These are phyloP conservation scores for Pterobdella sp. DNA, from an alignment of 2,888 invertebrate species.

Conservation along the genomic window DNA sequence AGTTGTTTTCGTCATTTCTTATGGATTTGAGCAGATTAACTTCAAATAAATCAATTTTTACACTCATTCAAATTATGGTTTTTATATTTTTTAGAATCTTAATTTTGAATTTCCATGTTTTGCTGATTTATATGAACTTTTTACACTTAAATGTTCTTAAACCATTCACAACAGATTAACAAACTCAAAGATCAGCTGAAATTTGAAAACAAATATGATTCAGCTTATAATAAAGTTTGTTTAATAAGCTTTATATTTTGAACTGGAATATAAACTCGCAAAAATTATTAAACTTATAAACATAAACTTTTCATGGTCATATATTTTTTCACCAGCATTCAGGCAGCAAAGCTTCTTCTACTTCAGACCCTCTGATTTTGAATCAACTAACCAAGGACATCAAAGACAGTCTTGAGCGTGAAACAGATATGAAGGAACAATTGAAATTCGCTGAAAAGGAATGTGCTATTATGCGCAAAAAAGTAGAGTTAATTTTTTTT, in stretches of 20 bases:
- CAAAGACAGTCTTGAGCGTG: slow-evolving; percentile 82
- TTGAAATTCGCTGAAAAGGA: slow-evolving; percentile 85
- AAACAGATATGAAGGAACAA: slow-evolving; percentile 88
- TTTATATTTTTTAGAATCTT: background rate
- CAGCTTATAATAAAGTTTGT: background rate
- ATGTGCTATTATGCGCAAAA: slow-evolving; percentile 64
- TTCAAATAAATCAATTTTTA: background rate
- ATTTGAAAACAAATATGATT: slow-evolving; percentile 26
- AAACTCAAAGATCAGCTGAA: slow-evolving; percentile 30
- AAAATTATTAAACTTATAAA: background rate
- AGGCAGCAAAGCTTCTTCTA: background rate
- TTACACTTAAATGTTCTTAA: background rate
- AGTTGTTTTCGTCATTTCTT: background rate
- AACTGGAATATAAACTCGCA: background rate
- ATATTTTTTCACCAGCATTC: background rate
- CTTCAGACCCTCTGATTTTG: slow-evolving; percentile 29
- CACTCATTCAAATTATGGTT: background rate
- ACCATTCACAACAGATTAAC: slow-evolving; percentile 14
- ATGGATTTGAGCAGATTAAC: slow-evolving; percentile 18
- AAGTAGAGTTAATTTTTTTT: slow-evolving; percentile 43
- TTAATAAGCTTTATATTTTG: background rate
- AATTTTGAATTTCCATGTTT: background rate
- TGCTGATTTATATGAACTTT: background rate
- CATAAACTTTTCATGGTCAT: too few relatives aligned
- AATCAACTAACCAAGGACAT: slow-evolving; percentile 71